Evolutionary conservation across 2,113 vertebrate genomes (phyloP).

Genomic region (Bettongia penicillata): DNA sequence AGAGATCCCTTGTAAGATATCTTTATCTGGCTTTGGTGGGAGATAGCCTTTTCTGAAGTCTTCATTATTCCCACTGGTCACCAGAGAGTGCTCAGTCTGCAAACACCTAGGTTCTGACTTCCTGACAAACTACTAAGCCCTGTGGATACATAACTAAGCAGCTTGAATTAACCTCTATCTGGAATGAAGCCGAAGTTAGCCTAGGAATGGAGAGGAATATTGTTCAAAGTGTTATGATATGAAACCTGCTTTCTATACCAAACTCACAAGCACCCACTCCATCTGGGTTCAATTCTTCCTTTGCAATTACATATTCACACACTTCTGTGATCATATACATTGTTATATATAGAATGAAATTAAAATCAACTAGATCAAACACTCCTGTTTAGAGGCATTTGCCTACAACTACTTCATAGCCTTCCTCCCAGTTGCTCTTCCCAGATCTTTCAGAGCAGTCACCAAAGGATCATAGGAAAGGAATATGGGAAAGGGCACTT

Average conservation of each 20-base stretch:
- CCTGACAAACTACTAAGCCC: not conserved
- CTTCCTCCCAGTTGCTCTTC: not conserved
- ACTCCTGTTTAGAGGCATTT: not conserved
- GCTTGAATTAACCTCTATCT: not conserved
- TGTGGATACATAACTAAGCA: not conserved
- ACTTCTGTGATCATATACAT: not conserved
- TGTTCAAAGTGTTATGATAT: not conserved
- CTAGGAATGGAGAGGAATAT: too few species aligned
- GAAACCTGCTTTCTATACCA: not conserved
- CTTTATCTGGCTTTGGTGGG: not conserved
- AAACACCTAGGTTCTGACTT: not conserved
- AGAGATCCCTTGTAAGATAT: not conserved
- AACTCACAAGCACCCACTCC: not conserved
- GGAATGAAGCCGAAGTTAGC: not conserved
- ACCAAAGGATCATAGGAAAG: not conserved
- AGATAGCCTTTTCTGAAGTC: not conserved
- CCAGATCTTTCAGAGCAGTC: not conserved
- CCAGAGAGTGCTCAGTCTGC: not conserved
- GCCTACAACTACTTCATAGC: not conserved
- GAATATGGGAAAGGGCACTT: not conserved
- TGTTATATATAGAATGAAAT: not conserved
- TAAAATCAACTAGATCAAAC: not conserved
- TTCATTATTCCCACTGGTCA: not conserved
- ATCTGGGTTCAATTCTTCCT: not conserved
- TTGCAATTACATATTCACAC: not conserved